phyloP scores from a whole-genome alignment of 2,888 invertebrate species.

The Spicauda simplicius region DNA sequence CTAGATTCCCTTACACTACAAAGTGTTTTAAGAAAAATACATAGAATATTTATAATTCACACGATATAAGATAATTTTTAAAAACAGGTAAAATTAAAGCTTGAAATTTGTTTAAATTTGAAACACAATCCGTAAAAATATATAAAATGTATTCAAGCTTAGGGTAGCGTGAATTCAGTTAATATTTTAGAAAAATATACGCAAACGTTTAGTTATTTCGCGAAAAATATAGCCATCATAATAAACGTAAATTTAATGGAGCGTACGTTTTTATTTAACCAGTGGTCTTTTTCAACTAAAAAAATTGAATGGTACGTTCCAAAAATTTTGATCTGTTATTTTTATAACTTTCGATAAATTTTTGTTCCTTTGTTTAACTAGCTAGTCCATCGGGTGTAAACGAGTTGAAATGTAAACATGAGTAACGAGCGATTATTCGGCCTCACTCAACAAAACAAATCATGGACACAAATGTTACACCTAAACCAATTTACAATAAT shows the following conservation, averaged over 20 bases:
- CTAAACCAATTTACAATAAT: too few relatives aligned
- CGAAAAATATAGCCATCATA: neutral
- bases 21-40: too few relatives aligned
- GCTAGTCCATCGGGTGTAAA: constrained; percentile 10
- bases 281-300: constrained; percentile 12
- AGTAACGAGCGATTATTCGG: neutral
- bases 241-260: constrained; percentile 3
- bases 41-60: too few relatives aligned
- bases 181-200: neutral
- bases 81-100: neutral
- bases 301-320: neutral
- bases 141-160: neutral
- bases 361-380: constrained; percentile 10
- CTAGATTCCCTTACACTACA: too few relatives aligned
- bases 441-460: neutral
- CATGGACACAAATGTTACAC: neutral
- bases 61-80: too few relatives aligned
- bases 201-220: neutral
- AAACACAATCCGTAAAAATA: neutral
- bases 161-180: neutral
- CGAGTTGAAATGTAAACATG: neutral
- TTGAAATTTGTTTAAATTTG: neutral
- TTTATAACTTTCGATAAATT: constrained; percentile 7
- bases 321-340: constrained; percentile 18
- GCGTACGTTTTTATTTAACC: constrained; percentile 5